These are phyloP conservation scores for Tapirus terrestris DNA, from an alignment of 2,113 vertebrate genomes.

Conservation along the genomic window DNA sequence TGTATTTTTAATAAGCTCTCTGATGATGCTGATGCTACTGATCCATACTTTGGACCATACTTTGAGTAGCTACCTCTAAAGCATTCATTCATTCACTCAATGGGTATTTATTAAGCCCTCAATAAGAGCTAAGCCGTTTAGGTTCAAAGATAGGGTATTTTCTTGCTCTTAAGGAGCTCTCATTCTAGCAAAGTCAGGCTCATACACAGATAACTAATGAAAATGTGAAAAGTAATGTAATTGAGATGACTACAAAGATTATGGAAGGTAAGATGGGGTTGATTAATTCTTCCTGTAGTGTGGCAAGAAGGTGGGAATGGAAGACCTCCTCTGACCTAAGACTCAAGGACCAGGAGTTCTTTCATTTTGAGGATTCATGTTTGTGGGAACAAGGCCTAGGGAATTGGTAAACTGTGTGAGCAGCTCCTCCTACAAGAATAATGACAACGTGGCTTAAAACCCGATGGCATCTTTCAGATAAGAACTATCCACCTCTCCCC, in stretches of 20 bases:
- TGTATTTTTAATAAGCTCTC: background rate
- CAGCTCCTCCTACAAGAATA: background rate
- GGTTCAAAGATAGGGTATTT: background rate
- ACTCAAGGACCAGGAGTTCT: background rate
- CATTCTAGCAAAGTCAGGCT: background rate
- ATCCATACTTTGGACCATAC: background rate
- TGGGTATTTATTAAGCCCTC: background rate
- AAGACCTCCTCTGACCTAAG: conserved; percentile 1
- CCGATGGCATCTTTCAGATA: background rate
- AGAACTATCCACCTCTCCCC: background rate
- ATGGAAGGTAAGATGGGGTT: background rate
- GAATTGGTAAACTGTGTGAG: background rate
- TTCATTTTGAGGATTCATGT: background rate
- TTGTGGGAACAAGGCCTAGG: background rate
- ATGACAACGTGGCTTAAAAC: background rate
- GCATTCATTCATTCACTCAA: background rate
- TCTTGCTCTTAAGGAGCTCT: background rate
- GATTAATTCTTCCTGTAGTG: background rate
- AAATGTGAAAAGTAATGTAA: background rate
- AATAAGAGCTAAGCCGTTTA: background rate
- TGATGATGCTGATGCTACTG: background rate
- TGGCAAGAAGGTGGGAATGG: background rate
- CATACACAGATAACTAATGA: background rate
- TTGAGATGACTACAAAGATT: background rate
- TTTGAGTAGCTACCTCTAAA: background rate